Evolutionary conservation across 2,888 invertebrate genomes (phyloP).

Genomic region (Dexiosoma caninum): DNA sequence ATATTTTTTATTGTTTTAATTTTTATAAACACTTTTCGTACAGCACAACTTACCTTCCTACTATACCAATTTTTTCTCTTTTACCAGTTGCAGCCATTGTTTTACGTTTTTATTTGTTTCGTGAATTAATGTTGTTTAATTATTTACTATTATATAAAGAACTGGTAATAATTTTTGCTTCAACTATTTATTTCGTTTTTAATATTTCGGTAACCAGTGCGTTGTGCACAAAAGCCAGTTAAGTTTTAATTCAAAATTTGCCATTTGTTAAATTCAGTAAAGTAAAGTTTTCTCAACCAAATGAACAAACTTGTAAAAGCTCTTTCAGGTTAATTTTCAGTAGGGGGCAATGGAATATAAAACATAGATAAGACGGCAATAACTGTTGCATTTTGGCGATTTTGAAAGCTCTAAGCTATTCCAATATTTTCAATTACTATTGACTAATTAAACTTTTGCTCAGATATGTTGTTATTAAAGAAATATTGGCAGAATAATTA

Average conservation of each 20-base stretch:
- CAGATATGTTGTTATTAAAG: too few relatives aligned
- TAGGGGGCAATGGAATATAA: too few relatives aligned
- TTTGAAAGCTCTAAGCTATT: too few relatives aligned
- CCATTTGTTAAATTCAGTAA: background rate
- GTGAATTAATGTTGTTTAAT: slow-evolving; percentile 45
- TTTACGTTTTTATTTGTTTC: slow-evolving; percentile 53
- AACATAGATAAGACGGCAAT: too few relatives aligned
- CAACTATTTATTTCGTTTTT: background rate
- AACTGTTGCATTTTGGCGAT: too few relatives aligned
- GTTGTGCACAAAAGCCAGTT: slow-evolving; percentile 16
- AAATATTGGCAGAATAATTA: too few relatives aligned
- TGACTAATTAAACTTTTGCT: too few relatives aligned
- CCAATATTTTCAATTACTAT: too few relatives aligned
- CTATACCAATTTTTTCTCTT: slow-evolving; percentile 85
- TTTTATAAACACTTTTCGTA: background rate
- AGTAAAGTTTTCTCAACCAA: background rate
- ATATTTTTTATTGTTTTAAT: background rate
- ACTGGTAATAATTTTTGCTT: background rate
- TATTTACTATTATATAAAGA: background rate
- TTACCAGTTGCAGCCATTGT: slow-evolving; percentile 72
- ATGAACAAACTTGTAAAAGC: too few relatives aligned
- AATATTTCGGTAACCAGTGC: slow-evolving; percentile 20
- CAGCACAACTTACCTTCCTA: slow-evolving; percentile 82
- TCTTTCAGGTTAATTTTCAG: too few relatives aligned
- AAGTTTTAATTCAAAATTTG: slow-evolving; percentile 35